Evolutionary conservation across 2,888 invertebrate species (phyloP).

Genomic region (Bombylius discolor): DNA sequence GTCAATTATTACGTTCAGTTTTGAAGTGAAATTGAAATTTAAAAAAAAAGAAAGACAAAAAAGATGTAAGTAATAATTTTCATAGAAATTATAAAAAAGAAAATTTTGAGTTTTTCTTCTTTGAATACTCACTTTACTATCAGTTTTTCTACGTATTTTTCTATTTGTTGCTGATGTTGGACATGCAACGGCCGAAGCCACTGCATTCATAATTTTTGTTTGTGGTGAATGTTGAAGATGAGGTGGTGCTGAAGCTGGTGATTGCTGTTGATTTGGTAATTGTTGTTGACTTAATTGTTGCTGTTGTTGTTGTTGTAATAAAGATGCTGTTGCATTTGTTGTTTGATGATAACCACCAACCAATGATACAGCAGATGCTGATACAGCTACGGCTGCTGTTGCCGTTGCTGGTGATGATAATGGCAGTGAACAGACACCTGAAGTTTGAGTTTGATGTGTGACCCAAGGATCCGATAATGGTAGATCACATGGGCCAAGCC

Average conservation of each 20-base stretch:
- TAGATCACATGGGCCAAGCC: constrained; percentile 85
- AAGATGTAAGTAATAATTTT: too few species aligned
- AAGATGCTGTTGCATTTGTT: constrained; percentile 16
- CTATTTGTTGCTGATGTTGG: constrained; percentile 45
- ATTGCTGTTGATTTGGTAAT: constrained; percentile 21
- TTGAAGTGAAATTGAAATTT: neutral
- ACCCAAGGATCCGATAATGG: constrained; percentile 41
- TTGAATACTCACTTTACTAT: constrained; percentile 40
- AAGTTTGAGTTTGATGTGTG: constrained; percentile 19
- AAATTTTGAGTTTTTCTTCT: too few species aligned
- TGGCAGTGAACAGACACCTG: constrained; percentile 38
- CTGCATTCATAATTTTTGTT: constrained; percentile 37
- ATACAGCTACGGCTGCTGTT: constrained; percentile 32
- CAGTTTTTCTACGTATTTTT: constrained; percentile 58
- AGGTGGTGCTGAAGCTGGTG: constrained; percentile 22
- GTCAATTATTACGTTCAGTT: too few species aligned
- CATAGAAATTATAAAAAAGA: neutral
- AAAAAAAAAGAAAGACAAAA: neutral
- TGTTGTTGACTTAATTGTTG: constrained; percentile 13
- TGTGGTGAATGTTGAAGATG: constrained; percentile 24
- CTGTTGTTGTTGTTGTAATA: constrained; percentile 16
- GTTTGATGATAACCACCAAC: constrained; percentile 18
- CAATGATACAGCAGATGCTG: constrained; percentile 20
- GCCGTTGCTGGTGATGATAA: constrained; percentile 36
- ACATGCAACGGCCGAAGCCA: constrained; percentile 36